Conservation (phyloP, 2,888 invertebrate species). For the Notocelia uddmanniana region DNA sequence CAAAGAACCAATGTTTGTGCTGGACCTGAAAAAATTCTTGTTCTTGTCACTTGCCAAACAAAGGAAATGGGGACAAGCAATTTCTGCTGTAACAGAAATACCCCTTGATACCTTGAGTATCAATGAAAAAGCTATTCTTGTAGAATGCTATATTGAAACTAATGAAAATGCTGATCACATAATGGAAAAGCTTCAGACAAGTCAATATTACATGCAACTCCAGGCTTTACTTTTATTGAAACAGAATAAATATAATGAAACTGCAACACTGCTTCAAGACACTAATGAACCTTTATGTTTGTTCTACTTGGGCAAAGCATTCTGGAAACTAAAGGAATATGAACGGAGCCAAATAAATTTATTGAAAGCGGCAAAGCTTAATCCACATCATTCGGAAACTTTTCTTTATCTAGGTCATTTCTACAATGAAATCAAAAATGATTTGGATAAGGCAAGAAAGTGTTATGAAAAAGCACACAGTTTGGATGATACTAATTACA, state of each 20-base stretch:
- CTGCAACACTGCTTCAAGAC: conserved; percentile 81
- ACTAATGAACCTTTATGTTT: conserved; percentile 78
- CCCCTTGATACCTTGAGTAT: conserved; percentile 58
- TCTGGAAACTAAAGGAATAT: conserved; percentile 86
- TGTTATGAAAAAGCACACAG: conserved; percentile 94
- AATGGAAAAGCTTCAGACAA: conserved; percentile 63
- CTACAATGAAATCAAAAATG: conserved; percentile 87
- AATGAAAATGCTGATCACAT: conserved; percentile 63
- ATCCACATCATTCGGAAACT: conserved; percentile 90
- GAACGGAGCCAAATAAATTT: conserved; percentile 87
- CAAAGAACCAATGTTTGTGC: conserved; percentile 62
- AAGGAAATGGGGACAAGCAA: conserved; percentile 84
- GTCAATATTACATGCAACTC: conserved; percentile 71
- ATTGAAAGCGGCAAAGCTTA: conserved; percentile 89
- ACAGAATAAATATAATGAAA: conserved; percentile 82
- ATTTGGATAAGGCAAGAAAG: conserved; percentile 90
- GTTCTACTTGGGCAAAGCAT: conserved; percentile 86
- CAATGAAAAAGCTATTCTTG: conserved; percentile 66
- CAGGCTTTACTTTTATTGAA: conserved; percentile 81
- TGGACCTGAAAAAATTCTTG: conserved; percentile 64
- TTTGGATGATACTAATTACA: conserved; percentile 88
- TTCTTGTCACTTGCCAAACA: conserved; percentile 70
- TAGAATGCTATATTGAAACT: conserved; percentile 73
- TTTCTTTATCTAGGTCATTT: conserved; percentile 92
- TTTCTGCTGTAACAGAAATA: conserved; percentile 67